phyloP scores from a whole-genome alignment of 2,888 invertebrate genomes.

The Eilema griseolum region DNA sequence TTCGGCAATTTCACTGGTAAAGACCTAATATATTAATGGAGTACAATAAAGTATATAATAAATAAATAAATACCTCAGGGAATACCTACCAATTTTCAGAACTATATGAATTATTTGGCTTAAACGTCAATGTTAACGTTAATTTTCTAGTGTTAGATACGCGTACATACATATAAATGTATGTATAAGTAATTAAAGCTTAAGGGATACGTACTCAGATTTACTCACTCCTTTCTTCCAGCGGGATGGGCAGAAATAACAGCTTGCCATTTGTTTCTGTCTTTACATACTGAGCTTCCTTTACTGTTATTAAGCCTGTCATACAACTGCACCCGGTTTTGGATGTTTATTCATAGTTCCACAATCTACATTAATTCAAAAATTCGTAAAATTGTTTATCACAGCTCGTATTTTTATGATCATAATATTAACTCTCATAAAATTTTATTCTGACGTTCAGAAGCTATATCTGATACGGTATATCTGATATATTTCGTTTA shows the following conservation, averaged over 20 bases:
- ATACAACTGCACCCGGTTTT: neutral
- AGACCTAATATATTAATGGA: too few species aligned
- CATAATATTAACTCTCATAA: neutral
- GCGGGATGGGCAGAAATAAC: neutral
- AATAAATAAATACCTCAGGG: too few species aligned
- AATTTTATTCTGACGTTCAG: neutral
- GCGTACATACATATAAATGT: too few species aligned
- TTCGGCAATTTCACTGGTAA: too few species aligned
- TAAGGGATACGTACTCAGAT: neutral
- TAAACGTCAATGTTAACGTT: too few species aligned
- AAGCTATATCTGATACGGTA: neutral
- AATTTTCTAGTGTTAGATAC: too few species aligned
- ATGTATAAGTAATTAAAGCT: neutral
- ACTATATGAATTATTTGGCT: too few species aligned
- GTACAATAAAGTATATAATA: too few species aligned
- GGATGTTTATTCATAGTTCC: too few species aligned
- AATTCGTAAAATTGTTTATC: neutral
- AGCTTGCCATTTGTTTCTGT: conserved; percentile 1
- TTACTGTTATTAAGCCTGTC: neutral
- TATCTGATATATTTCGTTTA: too few species aligned
- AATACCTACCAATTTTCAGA: too few species aligned
- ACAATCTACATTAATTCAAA: neutral
- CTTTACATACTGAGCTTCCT: neutral
- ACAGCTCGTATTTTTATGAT: neutral
- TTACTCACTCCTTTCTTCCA: neutral